A percentile compares a stretch with the other conserved stretches of the same genome.
phyloP scores from a whole-genome alignment of 2,888 invertebrate species.

The Brachyptera risi region DNA sequence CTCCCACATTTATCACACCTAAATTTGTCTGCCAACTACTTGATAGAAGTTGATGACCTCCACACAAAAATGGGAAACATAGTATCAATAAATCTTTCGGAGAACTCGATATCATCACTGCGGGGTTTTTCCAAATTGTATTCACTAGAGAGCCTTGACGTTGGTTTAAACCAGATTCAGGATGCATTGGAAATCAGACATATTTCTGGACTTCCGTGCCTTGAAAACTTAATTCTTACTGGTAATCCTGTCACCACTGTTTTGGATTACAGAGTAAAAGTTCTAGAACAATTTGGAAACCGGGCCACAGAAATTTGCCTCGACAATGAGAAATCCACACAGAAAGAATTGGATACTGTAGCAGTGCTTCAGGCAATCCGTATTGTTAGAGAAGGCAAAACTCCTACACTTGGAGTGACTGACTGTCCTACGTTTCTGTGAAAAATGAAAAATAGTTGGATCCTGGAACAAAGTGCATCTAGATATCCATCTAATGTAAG shows the following conservation, averaged over 20 bases:
- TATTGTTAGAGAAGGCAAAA: constrained; percentile 67
- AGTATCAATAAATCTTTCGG: constrained; percentile 76
- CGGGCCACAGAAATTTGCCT: constrained; percentile 79
- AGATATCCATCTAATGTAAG: neutral
- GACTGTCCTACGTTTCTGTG: constrained; percentile 28
- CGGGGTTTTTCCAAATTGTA: constrained; percentile 76
- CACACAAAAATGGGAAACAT: constrained; percentile 86
- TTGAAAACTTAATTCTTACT: constrained; percentile 80
- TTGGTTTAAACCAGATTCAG: constrained; percentile 79
- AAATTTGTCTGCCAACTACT: constrained; percentile 75
- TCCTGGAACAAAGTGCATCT: too few species aligned
- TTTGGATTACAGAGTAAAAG: constrained; percentile 86
- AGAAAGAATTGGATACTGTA: constrained; percentile 88
- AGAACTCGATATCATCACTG: constrained; percentile 72
- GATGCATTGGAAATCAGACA: constrained; percentile 77
- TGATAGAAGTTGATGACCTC: constrained; percentile 67
- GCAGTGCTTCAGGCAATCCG: constrained; percentile 84
- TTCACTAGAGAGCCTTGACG: constrained; percentile 78
- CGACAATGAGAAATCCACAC: constrained; percentile 83
- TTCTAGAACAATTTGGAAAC: constrained; percentile 80
- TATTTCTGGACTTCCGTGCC: constrained; percentile 75
- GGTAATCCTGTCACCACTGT: constrained; percentile 86
- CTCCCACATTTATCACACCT: constrained; percentile 72
- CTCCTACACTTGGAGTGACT: constrained; percentile 50
- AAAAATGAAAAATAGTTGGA: too few species aligned